Percentiles rank a stretch among this genome's conserved stretches.
These are phyloP conservation scores for Meganola albula DNA, from an alignment of 2,888 invertebrate species.

Conservation along the genomic window DNA sequence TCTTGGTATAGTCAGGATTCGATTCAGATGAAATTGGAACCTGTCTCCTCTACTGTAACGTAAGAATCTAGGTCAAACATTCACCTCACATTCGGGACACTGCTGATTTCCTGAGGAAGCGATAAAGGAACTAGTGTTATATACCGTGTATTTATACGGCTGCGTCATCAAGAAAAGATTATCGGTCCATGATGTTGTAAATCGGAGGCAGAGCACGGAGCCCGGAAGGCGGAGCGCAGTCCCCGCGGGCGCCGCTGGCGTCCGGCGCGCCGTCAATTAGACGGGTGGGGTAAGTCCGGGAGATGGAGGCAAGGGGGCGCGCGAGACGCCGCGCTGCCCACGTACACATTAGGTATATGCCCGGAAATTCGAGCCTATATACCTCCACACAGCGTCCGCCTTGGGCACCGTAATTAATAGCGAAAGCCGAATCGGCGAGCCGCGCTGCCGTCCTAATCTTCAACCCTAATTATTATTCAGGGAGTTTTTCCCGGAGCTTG, in stretches of 20 bases:
- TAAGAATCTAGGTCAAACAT: conserved; percentile 16
- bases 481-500: conserved; percentile 42
- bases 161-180: conserved; percentile 72
- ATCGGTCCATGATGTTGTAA: conserved; percentile 70
- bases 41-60: too few relatives aligned
- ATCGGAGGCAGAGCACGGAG: conserved; percentile 46
- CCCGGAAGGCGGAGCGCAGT: conserved; percentile 58
- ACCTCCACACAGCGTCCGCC: conserved; percentile 37
- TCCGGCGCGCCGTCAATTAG: conserved; percentile 72
- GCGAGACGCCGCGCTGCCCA: conserved; percentile 39
- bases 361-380: conserved; percentile 66
- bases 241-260: conserved; percentile 60
- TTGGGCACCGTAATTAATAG: conserved; percentile 60
- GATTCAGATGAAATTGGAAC: too few relatives aligned
- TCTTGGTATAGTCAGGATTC: too few relatives aligned
- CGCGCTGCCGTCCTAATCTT: conserved; percentile 32
- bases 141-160: conserved; percentile 22
- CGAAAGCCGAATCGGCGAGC: conserved; percentile 37
- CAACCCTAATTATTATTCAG: conserved; percentile 38
- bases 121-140: conserved; percentile 20
- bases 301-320: conserved; percentile 35
- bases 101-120: conserved; percentile 25
- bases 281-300: conserved; percentile 44
- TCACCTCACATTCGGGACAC: conserved; percentile 5
- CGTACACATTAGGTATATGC: conserved; percentile 54